These are phyloP conservation scores for Oncopeltus fasciatus DNA, from an alignment of 1,140 invertebrate genomes.

Conservation along the genomic window DNA sequence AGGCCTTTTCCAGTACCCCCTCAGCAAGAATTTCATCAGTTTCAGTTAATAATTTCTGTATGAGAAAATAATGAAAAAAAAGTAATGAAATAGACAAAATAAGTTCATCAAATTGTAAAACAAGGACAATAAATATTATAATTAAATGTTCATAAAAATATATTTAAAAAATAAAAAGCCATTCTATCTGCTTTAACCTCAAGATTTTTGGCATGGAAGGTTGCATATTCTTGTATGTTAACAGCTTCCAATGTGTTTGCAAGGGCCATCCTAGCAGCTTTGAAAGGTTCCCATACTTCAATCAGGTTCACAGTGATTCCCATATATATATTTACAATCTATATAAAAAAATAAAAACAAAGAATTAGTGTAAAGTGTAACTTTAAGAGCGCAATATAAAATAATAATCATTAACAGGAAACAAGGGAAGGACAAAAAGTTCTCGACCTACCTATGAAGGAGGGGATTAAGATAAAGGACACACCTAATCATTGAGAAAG, in stretches of 20 bases:
- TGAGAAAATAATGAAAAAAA: neutral
- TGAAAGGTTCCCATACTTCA: slow-evolving; percentile 87
- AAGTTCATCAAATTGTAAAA: no score
- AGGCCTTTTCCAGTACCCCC: slow-evolving; percentile 68
- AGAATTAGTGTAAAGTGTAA: neutral
- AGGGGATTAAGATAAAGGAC: no score
- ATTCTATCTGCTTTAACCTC: slow-evolving; percentile 8
- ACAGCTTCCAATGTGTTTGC: slow-evolving; percentile 63
- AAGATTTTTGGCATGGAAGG: slow-evolving; percentile 3
- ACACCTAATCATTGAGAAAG: no score
- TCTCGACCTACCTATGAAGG: no score
- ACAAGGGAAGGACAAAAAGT: no score
- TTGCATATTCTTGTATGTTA: slow-evolving; percentile 34
- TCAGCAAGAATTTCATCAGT: slow-evolving; percentile 61
- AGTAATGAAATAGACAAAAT: no score
- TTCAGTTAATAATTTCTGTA: slow-evolving; percentile 43
- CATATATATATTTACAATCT: slow-evolving; percentile 88
- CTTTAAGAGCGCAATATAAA: neutral
- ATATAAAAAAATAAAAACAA: slow-evolving; percentile 11
- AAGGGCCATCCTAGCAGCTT: slow-evolving; percentile 77
- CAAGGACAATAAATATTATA: neutral
- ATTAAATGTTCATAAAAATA: neutral
- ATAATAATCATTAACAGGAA: no score
- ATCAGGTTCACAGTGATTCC: slow-evolving; percentile 76
- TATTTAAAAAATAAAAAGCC: neutral